These are phyloP conservation scores for Zaprionus gabonicus DNA, from an alignment of 1,140 invertebrate species.

Conservation along the genomic window DNA sequence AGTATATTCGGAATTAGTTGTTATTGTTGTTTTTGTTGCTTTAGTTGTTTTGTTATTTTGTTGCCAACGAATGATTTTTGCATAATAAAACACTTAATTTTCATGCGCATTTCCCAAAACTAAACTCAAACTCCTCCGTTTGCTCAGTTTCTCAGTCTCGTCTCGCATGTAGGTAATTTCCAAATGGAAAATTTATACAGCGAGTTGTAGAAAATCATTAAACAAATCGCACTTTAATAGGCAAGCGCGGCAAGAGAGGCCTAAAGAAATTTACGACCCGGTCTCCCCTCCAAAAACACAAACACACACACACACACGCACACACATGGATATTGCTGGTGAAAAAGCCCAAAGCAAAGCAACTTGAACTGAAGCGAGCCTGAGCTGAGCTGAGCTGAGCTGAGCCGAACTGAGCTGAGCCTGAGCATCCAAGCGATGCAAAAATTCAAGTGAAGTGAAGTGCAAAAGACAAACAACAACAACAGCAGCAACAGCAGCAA, in stretches of 20 bases:
- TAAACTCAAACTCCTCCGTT: slow-evolving; percentile 27
- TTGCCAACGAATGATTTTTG: slow-evolving; percentile 71
- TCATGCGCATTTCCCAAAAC: slow-evolving; percentile 79
- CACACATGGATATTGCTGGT: not conserved
- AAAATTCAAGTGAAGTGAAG: slow-evolving; percentile 83
- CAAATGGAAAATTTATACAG: slow-evolving; percentile 82
- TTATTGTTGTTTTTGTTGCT: slow-evolving; percentile 9
- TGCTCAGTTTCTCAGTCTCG: slow-evolving; percentile 26
- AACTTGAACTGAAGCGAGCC: slow-evolving; percentile 57
- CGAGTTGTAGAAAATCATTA: slow-evolving; percentile 81
- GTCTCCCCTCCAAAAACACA: slow-evolving; percentile 38
- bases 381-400: slow-evolving; percentile 43
- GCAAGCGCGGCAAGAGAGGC: slow-evolving; percentile 59
- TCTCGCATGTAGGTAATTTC: slow-evolving; percentile 71
- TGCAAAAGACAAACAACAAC: slow-evolving; percentile 82
- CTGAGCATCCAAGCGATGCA: slow-evolving; percentile 75
- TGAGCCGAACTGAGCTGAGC: slow-evolving; percentile 20
- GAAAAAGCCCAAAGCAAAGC: slow-evolving; percentile 43
- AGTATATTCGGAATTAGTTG: slow-evolving; percentile 5
- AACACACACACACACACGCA: slow-evolving; percentile 12
- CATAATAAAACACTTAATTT: slow-evolving; percentile 84
- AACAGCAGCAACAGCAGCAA: slow-evolving; percentile 57
- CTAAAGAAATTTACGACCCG: slow-evolving; percentile 72
- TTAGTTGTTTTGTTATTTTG: slow-evolving; percentile 9
- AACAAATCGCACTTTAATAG: slow-evolving; percentile 84